Evolutionary conservation across 2,888 invertebrate genomes (phyloP), one percentile per base, ranked within the genome.

Genomic region (Agonopterix alstromeriana): DNA sequence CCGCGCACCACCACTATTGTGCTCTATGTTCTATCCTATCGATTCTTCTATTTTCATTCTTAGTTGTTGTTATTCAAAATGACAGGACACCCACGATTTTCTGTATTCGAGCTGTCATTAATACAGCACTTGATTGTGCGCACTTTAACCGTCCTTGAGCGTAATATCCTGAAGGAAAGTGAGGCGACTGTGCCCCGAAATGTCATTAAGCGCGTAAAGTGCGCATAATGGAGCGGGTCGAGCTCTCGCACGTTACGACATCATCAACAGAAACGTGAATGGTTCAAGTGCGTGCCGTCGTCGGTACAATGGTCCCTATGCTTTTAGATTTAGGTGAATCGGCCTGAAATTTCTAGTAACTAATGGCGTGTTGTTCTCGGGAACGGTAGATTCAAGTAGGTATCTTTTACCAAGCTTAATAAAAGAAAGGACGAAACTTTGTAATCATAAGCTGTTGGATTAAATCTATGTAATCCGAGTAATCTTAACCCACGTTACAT

Each of bases 1-100:
- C 46, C 47, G 41, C 42, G 12, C 56, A 61, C 58, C 7, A 27
- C 27, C 36, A 12, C 45, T 12, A 43, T n/a, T 46, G 17, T 43
- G 14, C 44, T 45, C 43, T 36, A 38, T 43, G 14, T 43, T 45
- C 43, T 36, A 38, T 42, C 36, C 9, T 43, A 35, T 42, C 10
- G 42, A 45, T 46, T 17, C 45, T 11, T 17, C 41, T 36, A 27
- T 36, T 27, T 35, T 17, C 38, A 42, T 43, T 17, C 43, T 36
- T 45, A n/a, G n/a, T 11, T 38, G 11, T 43, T 46, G 44, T 46
- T 49, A n/a, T 43, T 45, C 35, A 4, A 10, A 38, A n/a, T n/a
- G 38, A 38, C 38, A n/a, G 38, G 38, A 27, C 27, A 47, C 47
- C 43, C 47, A 43, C 42, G 43, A 44, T 17, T 45, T 10, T 14